Evolutionary conservation across 2,888 invertebrate genomes (phyloP).

Genomic region (Orthonevra nobilis): DNA sequence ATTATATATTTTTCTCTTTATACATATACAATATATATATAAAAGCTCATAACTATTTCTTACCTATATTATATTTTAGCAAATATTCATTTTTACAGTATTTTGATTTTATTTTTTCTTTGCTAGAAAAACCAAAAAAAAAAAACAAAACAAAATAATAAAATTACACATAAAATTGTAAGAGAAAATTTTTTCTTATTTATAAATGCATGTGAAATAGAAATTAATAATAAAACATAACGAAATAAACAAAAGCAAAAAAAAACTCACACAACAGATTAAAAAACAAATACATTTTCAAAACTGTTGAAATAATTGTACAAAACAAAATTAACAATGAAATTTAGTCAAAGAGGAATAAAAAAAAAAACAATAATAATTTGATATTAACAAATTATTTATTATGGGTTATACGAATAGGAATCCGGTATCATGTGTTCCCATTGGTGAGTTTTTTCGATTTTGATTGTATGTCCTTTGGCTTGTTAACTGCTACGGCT

Average conservation of each 20-base stretch:
- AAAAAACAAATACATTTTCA: too few species aligned
- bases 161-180: slow-evolving; percentile 37
- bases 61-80: slow-evolving; percentile 53
- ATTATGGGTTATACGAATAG: slow-evolving; percentile 71
- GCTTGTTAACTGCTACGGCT: slow-evolving; percentile 53
- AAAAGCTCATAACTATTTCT: slow-evolving; percentile 68
- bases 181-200: too few species aligned
- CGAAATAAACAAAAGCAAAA: slow-evolving; percentile 1
- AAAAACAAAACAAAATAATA: slow-evolving; percentile 53
- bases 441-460: slow-evolving; percentile 67
- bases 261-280: too few species aligned
- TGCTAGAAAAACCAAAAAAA: slow-evolving; percentile 24
- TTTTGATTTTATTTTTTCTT: slow-evolving; percentile 10
- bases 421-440: slow-evolving; percentile 73
- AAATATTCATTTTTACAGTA: slow-evolving; percentile 38
- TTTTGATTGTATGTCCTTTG: slow-evolving; percentile 71
- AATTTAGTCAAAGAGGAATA: not conserved
- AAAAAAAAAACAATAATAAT: slow-evolving; percentile 2
- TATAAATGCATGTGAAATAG: too few species aligned
- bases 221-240: too few species aligned
- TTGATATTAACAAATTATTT: slow-evolving; percentile 49
- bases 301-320: slow-evolving; percentile 31
- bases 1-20: slow-evolving; percentile 24
- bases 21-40: slow-evolving; percentile 41
- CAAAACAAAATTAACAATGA: slow-evolving; percentile 31